Evolutionary conservation across 1,140 invertebrate species (phyloP).

Genomic region (Pissodes strobi): DNA sequence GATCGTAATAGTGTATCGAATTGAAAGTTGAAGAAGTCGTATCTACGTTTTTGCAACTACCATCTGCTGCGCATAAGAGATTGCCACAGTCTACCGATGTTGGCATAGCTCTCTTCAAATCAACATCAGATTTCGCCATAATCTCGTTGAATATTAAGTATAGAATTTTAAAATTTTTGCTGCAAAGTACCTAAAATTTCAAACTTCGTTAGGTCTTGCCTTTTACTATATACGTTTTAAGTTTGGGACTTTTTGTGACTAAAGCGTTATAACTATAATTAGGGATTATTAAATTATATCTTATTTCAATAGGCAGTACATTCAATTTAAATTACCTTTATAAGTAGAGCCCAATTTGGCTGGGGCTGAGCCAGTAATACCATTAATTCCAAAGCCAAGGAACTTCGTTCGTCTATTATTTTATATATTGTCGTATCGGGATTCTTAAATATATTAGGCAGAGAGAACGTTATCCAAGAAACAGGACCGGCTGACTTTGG

Average conservation of each 20-base stretch:
- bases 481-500: slow-evolving; percentile 59
- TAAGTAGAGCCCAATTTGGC: slow-evolving; percentile 71
- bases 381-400: slow-evolving; percentile 69
- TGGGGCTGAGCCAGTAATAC: slow-evolving; percentile 76
- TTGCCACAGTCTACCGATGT: slow-evolving; percentile 59
- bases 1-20: slow-evolving; percentile 54
- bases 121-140: slow-evolving; percentile 31
- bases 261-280: no score
- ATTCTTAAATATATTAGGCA: slow-evolving; percentile 64
- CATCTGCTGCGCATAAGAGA: slow-evolving; percentile 66
- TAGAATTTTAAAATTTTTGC: slow-evolving; percentile 63
- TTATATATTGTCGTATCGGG: no score
- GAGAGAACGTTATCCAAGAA: slow-evolving; percentile 69
- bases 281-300: no score
- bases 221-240: no score
- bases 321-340: slow-evolving; percentile 68
- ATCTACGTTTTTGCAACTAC: slow-evolving; percentile 50
- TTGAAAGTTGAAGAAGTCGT: slow-evolving; percentile 51
- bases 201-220: no score
- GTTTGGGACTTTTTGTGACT: no score
- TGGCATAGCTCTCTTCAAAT: slow-evolving; percentile 42
- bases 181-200: slow-evolving; percentile 63
- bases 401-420: slow-evolving; percentile 62
- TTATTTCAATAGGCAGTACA: not conserved
- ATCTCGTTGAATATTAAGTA: slow-evolving; percentile 51